Conservation (phyloP, 2,888 invertebrate genomes). For the Rhorus exstirpatorius region DNA sequence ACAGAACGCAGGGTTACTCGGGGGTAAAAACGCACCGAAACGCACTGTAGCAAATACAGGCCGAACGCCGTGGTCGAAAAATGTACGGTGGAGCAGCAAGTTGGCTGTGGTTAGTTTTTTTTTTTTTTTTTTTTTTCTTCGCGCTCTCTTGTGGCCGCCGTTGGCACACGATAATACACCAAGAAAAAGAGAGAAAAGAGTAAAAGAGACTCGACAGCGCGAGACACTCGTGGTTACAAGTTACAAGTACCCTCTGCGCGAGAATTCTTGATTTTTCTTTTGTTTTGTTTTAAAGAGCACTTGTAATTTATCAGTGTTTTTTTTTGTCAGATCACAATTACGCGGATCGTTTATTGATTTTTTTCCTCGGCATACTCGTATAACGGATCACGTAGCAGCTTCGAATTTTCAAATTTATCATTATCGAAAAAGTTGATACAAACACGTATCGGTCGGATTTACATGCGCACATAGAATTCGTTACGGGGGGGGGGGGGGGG, state of each 20-base stretch:
- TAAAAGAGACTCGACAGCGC: constrained; percentile 15
- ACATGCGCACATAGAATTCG: too few relatives aligned
- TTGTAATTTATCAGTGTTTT: neutral
- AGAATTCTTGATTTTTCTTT: neutral
- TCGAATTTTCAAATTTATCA: constrained; percentile 15
- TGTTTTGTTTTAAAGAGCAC: neutral
- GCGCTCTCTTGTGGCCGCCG: constrained; percentile 6
- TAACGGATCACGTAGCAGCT: constrained; percentile 39
- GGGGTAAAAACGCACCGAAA: constrained; percentile 55
- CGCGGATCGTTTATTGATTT: constrained; percentile 32
- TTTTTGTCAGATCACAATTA: constrained; percentile 36
- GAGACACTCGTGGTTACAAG: constrained; percentile 6
- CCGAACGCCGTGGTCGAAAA: constrained; percentile 41
- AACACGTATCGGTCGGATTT: too few relatives aligned
- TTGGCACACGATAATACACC: constrained; percentile 22
- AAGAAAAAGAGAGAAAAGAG: neutral
- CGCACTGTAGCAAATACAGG: constrained; percentile 55
- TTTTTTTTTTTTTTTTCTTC: neutral
- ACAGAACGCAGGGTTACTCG: constrained; percentile 31
- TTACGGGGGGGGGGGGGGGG: too few relatives aligned
- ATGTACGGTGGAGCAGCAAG: neutral
- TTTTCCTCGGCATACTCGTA: constrained; percentile 36
- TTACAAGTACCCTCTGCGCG: neutral
- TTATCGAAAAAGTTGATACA: too few relatives aligned
- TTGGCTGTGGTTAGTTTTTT: neutral